Percentiles rank a stretch among this genome's conserved stretches.
phyloP scores from a whole-genome alignment of 1,140 invertebrate species.

The Leptinotarsa lineolata region DNA sequence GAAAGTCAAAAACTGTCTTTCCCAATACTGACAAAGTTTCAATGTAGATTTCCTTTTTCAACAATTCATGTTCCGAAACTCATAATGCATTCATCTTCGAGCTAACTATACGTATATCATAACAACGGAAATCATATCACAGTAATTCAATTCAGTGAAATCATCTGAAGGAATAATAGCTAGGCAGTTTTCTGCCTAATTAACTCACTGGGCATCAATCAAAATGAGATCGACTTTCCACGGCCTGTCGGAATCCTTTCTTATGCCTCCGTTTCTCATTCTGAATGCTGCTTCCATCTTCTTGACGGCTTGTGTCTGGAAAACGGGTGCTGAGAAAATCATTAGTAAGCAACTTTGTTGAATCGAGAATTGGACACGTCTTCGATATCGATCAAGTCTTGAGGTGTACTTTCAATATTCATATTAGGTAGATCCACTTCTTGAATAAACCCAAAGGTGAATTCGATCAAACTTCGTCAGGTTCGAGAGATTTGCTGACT shows the following conservation, averaged over 20 bases:
- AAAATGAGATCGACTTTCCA: not conserved
- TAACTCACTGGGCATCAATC: constrained; percentile 4
- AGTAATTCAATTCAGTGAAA: not conserved
- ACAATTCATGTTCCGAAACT: too few species aligned
- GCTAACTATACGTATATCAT: not conserved
- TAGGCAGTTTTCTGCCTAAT: not conserved
- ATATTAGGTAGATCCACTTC: too few species aligned
- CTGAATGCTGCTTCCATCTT: constrained; percentile 5
- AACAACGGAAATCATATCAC: not conserved
- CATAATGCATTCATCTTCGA: not conserved
- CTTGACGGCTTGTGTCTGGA: not conserved
- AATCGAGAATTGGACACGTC: constrained; percentile 5
- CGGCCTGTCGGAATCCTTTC: not conserved
- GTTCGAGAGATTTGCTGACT: too few species aligned
- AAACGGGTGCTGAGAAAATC: not conserved
- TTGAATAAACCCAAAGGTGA: too few species aligned
- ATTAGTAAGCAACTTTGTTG: not conserved
- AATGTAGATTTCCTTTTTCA: too few species aligned
- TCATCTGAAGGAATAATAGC: not conserved
- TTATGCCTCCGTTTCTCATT: not conserved
- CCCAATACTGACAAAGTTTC: too few species aligned
- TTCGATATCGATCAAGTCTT: not conserved
- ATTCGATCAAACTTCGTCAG: too few species aligned
- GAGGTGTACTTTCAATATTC: too few species aligned
- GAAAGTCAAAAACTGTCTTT: too few species aligned